Evolutionary conservation across 2,888 invertebrate species (phyloP).

Genomic region (Ophion costatus): DNA sequence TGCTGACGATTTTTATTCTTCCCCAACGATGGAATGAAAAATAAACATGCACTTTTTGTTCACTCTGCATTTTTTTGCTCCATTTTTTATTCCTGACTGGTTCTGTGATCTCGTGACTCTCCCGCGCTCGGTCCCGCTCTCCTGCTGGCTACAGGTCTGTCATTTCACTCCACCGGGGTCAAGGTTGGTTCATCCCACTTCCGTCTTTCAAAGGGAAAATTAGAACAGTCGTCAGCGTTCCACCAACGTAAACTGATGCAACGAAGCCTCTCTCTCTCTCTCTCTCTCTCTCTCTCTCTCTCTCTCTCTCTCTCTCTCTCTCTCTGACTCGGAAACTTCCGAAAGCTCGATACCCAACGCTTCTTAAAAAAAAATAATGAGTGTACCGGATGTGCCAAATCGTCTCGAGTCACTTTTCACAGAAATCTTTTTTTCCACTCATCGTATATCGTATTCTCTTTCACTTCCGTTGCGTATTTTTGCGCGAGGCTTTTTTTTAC

Average conservation of each 20-base stretch:
- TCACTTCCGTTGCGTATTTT: neutral
- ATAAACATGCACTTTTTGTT: neutral
- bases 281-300: too few species aligned
- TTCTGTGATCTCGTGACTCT: conserved; percentile 2
- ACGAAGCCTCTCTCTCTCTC: conserved; percentile 2
- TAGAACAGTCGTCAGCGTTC: conserved; percentile 26
- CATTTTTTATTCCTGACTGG: conserved; percentile 3
- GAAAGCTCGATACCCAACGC: neutral
- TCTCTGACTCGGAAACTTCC: neutral
- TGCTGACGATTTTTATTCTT: neutral
- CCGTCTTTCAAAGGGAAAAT: conserved; percentile 47
- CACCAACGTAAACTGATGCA: conserved; percentile 21
- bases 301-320: neutral
- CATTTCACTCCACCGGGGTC: conserved; percentile 52
- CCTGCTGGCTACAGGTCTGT: conserved; percentile 5
- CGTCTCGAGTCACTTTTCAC: neutral
- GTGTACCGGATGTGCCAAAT: neutral
- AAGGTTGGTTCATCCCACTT: conserved; percentile 61
- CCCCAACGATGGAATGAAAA: neutral
- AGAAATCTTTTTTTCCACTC: neutral
- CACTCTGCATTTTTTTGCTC: neutral
- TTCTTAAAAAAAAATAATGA: neutral
- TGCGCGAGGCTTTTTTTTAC: neutral
- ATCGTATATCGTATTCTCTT: neutral
- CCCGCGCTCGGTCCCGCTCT: conserved; percentile 18